Base-by-base conservation (phyloP, 2,888 invertebrate genomes). In the Gasteruption jaculator region DNA sequence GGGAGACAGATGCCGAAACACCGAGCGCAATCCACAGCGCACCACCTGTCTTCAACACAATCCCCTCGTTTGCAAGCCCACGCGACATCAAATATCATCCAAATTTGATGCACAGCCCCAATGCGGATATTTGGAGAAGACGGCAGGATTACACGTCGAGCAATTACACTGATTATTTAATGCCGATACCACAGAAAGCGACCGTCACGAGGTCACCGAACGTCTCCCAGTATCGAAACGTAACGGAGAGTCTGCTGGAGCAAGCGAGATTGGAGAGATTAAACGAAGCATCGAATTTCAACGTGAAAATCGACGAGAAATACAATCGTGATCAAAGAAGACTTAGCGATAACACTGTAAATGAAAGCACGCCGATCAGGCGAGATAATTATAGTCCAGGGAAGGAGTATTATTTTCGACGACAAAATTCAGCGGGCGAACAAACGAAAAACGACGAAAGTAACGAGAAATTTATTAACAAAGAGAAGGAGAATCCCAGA, bases 1-100 rank as follows among this genome's bases (percentile, higher is more conserved):
- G 74, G 24, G 74, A 74, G 46, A 66, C 67, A n/a, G 74, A 75
- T 29, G 66, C 47, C 1, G 70, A 69, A 33, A 58, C 60, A 2
- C 65, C 68, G 1, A 63, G 53, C 33, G 53, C 64, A 1, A 58
- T 70, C 4, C 69, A 69, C 26, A 68, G 68, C 40, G 71, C 71
- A 2, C 71, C 71, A 1, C 70, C 70, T 12, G 53, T 63, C 12
- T 69, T 68, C 36, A 65, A 60, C 14, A 53, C 61, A 3, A 41
- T 55, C 2, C 54, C 64, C 3, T 53, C 61, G 2, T 68, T 65
- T 26, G 49, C 62, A 3, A 59, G 48, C 43, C 56, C 63, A 4
- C 56, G 64, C 3, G 67, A 68, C 5, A 46, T 54, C 4, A 65
- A 62, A 31, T 61, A 60, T 42, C 56, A 60, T 12, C 57, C 62